Evolutionary conservation across 2,888 invertebrate genomes (phyloP).

Genomic region (Nephrotoma flavescens): DNA sequence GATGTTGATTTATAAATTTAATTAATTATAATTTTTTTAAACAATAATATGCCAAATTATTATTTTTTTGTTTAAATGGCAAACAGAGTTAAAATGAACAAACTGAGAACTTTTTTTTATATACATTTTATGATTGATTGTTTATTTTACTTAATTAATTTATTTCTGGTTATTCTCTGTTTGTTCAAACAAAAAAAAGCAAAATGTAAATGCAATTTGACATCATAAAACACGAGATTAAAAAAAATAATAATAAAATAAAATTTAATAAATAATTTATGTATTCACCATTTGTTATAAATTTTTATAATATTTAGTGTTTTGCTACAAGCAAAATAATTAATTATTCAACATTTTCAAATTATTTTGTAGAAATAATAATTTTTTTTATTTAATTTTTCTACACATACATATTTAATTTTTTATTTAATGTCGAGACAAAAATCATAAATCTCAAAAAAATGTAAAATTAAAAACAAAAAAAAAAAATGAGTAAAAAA

Average conservation of each 20-base stretch:
- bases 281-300: neutral
- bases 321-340: neutral
- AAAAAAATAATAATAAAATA: neutral
- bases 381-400: neutral
- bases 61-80: neutral
- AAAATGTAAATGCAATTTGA: neutral
- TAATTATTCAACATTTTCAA: neutral
- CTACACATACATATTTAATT: neutral
- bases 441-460: neutral
- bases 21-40: neutral
- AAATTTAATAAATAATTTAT: neutral
- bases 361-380: neutral
- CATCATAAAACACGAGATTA: neutral
- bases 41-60: neutral
- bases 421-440: slow-evolving; percentile 2
- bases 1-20: neutral
- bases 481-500: neutral
- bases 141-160: neutral
- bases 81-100: neutral
- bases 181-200: neutral
- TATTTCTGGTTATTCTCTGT: neutral
- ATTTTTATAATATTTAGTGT: neutral
- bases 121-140: neutral
- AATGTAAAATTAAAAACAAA: neutral
- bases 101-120: neutral